Conservation (phyloP, 2,888 invertebrate species). For the Pardosa pseudoannulata region DNA sequence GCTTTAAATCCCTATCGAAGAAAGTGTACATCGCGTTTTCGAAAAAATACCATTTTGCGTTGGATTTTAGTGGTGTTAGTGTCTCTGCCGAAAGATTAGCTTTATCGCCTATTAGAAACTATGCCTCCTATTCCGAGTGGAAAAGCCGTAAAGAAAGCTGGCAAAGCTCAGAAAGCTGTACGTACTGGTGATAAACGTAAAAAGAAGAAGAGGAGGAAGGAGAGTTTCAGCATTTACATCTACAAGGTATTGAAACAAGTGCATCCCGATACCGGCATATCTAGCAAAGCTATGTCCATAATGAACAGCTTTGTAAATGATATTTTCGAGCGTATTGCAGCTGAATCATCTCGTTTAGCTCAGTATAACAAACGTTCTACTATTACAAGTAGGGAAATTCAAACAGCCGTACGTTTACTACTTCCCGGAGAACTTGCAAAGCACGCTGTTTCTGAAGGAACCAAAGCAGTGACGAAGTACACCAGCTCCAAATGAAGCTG, state of each 20-base stretch:
- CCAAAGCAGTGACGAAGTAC: slow-evolving; percentile 63
- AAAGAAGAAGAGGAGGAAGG: slow-evolving; percentile 78
- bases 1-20: background rate
- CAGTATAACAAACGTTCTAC: slow-evolving; percentile 61
- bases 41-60: slow-evolving; percentile 22
- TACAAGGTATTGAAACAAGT: slow-evolving; percentile 66
- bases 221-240: slow-evolving; percentile 72
- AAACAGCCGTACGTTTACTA: slow-evolving; percentile 65
- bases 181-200: slow-evolving; percentile 82
- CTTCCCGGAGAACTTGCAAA: slow-evolving; percentile 65
- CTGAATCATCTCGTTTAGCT: slow-evolving; percentile 53
- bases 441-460: slow-evolving; percentile 65
- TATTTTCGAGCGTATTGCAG: slow-evolving; percentile 69
- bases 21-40: slow-evolving; percentile 14
- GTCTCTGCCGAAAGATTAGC: background rate
- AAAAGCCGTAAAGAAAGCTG: slow-evolving; percentile 77
- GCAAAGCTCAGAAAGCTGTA: slow-evolving; percentile 81
- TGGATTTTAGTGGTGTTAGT: background rate
- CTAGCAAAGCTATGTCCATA: slow-evolving; percentile 66
- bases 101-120: background rate
- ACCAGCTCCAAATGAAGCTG: slow-evolving; percentile 56
- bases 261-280: slow-evolving; percentile 63
- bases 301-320: slow-evolving; percentile 71
- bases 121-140: slow-evolving; percentile 75
- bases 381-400: slow-evolving; percentile 62